phyloP scores from a whole-genome alignment of 2,888 invertebrate species.

The Eupithecia insigniata region DNA sequence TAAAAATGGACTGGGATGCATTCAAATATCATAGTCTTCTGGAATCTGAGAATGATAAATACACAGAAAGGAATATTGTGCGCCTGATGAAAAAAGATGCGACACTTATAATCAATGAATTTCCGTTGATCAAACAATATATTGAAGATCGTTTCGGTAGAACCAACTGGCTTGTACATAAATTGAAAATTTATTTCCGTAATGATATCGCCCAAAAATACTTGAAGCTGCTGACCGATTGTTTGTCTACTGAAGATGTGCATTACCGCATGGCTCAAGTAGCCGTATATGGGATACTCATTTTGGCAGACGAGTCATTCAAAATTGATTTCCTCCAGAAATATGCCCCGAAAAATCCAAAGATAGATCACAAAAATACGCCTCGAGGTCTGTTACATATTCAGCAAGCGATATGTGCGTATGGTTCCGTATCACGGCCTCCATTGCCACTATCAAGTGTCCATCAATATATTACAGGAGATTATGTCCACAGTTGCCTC shows the following conservation, averaged over 20 bases:
- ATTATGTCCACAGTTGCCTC: conserved; percentile 59
- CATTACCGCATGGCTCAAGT: conserved; percentile 31
- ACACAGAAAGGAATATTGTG: conserved; percentile 22
- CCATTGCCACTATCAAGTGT: conserved; percentile 55
- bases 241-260: conserved; percentile 20
- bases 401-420: conserved; percentile 62
- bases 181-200: conserved; percentile 31
- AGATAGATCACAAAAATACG: conserved; percentile 54
- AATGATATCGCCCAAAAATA: conserved; percentile 30
- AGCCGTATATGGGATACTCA: conserved; percentile 56
- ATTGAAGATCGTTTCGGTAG: conserved; percentile 15
- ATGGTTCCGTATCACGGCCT: conserved; percentile 56
- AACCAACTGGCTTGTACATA: conserved; percentile 29
- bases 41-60: not conserved
- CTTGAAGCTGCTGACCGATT: conserved; percentile 32
- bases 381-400: conserved; percentile 47
- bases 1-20: conserved; percentile 18
- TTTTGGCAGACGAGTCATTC: conserved; percentile 50
- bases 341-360: conserved; percentile 53
- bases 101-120: conserved; percentile 26
- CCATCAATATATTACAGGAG: conserved; percentile 58
- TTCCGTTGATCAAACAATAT: conserved; percentile 27
- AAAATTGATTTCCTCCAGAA: conserved; percentile 55
- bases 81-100: conserved; percentile 33
- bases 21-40: conserved; percentile 19